Conservation (phyloP, 2,888 invertebrate genomes). For the Shargacucullia verbasci region DNA sequence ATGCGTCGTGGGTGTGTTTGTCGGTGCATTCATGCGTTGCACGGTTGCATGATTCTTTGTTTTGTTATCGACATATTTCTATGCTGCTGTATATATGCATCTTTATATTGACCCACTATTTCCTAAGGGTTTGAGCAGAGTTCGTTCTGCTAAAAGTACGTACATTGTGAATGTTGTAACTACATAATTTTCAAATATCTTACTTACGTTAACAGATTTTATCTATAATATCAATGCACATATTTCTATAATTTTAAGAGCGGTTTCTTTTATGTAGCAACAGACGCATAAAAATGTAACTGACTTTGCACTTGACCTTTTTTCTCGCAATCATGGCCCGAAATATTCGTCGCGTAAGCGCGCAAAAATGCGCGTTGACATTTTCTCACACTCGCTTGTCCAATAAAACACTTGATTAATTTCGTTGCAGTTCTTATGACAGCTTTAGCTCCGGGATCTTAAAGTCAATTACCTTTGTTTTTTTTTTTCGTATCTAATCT, state of each 20-base stretch:
- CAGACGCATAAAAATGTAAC: slow-evolving; percentile 21
- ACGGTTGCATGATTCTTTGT: slow-evolving; percentile 21
- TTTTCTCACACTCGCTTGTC: slow-evolving; percentile 26
- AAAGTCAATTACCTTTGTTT: slow-evolving; percentile 22
- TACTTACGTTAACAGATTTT: too few relatives aligned
- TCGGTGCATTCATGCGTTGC: slow-evolving; percentile 29
- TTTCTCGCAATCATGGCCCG: slow-evolving; percentile 25
- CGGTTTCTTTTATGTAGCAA: slow-evolving; percentile 5
- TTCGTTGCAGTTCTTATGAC: slow-evolving; percentile 31
- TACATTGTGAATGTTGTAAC: too few relatives aligned
- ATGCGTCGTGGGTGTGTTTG: slow-evolving; percentile 41
- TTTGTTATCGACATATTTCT: slow-evolving; percentile 11
- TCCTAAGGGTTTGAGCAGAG: not conserved
- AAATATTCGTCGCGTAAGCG: slow-evolving; percentile 42
- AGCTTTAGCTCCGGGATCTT: slow-evolving; percentile 14
- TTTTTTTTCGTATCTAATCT: slow-evolving; percentile 32
- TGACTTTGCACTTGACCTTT: slow-evolving; percentile 49
- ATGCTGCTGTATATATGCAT: not conserved
- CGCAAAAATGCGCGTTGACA: slow-evolving; percentile 40
- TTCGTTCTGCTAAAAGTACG: too few relatives aligned
- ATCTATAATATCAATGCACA: too few relatives aligned
- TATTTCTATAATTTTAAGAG: not conserved
- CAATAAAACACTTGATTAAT: slow-evolving; percentile 42
- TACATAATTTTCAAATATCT: too few relatives aligned
- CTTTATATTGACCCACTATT: not conserved